Evolutionary conservation across 2,113 vertebrate genomes (phyloP), one percentile per base, ranked within the genome.

Genomic region (Phoxinus phoxinus): DNA sequence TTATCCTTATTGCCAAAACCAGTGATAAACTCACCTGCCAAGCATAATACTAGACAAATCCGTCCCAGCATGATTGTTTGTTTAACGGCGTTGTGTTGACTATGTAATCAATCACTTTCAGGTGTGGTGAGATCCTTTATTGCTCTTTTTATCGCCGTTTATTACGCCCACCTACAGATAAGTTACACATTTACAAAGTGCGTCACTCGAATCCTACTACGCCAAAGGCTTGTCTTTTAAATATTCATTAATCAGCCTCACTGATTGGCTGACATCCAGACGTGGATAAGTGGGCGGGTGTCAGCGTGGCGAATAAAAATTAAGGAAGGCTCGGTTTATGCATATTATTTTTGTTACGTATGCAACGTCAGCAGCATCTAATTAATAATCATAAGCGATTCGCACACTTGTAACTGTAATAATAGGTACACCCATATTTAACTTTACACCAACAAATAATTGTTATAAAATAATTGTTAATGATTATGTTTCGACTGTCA

Each of bases 1-100:
- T 1, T 25, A 4, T 51, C 13, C 25, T 44, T 13, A n/a, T 27
- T 23, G 10, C 8, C 9, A 46, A 65, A 51, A 17, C n/a, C 4
- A 21, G 48, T 44, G 56, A 7, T 23, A 19, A 75, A 2, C 85
- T 85, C 78, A 87, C 88, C 85, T 73, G 73, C 73, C 44, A 87
- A 74, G 35, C 83, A 46, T 2, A 89, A 23, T 0, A 83, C 10
- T 1, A 88, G 21, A 59, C 25, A 0, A 13, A 83, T 4, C 8
- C 53, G 19, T 13, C 37, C 11, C n/a, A 78, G 21, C 83, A 86
- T 86, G 21, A 58, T 61, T 48, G 4, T 44, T 74, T 37, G 76
- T 41, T 3, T 75, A 21, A 21, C 10, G n/a, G 32, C 21, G 10
- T 61, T 1, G 44, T 9, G 37, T 25, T 63, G 8, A 76, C n/a